Base-by-base conservation (phyloP, 1,140 invertebrate genomes). In the Aphidius ervi region DNA sequence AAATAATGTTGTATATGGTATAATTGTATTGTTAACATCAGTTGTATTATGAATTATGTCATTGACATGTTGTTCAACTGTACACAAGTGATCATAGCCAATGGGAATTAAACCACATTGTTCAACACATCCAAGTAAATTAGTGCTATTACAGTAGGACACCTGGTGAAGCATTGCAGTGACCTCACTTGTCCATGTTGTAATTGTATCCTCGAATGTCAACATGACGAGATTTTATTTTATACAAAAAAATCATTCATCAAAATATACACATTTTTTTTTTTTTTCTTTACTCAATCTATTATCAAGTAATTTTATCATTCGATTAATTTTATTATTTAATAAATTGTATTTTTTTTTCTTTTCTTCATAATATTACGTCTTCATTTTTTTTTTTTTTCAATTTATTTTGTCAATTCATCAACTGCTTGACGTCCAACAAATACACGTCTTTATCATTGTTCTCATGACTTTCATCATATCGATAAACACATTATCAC, bases 1-100 rank as follows among this genome's bases (percentile, higher is more conserved):
- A 9, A 74, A 61, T 16, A 73, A 56, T 31, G 56, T 61, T 0
- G 67, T 67, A 56, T 63, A 61, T 5, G 59, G 46, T n/a, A 61
- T 50, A 8, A 41, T 39, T 20, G 31, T 42, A 20, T 41, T 56
- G 47, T 49, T 47, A 5, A 40, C 37, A n/a, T 58, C 37, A 4
- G 20, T 55, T 23, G 3, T 23, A 45, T 39, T 41, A 7, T 58
- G 50, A 48, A 5, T 16, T 61, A 53, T 39, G 46, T 57, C 23
- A 41, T 65, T 52, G 20, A 42, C 58, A 1, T 31, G 23, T 31
- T 61, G 64, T 39, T 61, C 61, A 9, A 61, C 42, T 0, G 63
- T 63, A 54, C 71, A 73, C n/a, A 73, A 53, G n/a, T 70, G 67
- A 62, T 73, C 70, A 62, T 63, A 63, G 20, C 31, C 62, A 41